Base-by-base conservation (phyloP, 2,797 vertebrate genomes). In the Anolis apletophallus region DNA sequence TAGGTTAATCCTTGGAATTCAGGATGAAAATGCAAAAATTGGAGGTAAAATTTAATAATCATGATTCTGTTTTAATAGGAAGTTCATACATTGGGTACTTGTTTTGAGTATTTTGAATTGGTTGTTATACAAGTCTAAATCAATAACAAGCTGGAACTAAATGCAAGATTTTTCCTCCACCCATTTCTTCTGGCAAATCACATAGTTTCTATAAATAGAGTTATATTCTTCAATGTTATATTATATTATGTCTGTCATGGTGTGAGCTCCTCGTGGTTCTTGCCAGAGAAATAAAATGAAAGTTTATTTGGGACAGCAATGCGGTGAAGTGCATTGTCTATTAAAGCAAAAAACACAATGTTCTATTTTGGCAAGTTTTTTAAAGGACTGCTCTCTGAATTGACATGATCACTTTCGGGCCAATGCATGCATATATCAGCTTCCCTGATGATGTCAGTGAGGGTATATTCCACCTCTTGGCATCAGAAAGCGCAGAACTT, bases 371-470 rank as follows among this genome's bases (percentile, higher is more conserved):
- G 13, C 14, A 54, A 68, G 26, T 14, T 23, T 46, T n/a, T 19
- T 81, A 1, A 34, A 78, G 2, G n/a, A 32, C 77, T 59, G 50
- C 72, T 57, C 61, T 74, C 19, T 1, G 64, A 85, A 13, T 8
- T 84, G 29, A 72, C 8, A 55, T 6, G 8, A 78, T 50, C 83
- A 86, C 13, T 34, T 29, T 78, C 68, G n/a, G 61, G 40, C 81
- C 55, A 81, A 59, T 80, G 67, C 52, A 72, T 19, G 3, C 52
- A 72, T 19, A 6, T 85, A 86, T 75, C 3, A 3, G 5, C 76
- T 88, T 87, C 7, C 68, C 57, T 68, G 21, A 34, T 90, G 73
- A 67, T 79, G 80, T 5, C 69, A 59, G 69, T 54, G 40, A 71
- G 77, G 32, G 36, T 8, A 32, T 79, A 3, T 14, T 4, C 50